A percentile compares a stretch with the other conserved stretches of the same genome.
phyloP scores from a whole-genome alignment of 2,888 invertebrate genomes.

The Belgica antarctica region DNA sequence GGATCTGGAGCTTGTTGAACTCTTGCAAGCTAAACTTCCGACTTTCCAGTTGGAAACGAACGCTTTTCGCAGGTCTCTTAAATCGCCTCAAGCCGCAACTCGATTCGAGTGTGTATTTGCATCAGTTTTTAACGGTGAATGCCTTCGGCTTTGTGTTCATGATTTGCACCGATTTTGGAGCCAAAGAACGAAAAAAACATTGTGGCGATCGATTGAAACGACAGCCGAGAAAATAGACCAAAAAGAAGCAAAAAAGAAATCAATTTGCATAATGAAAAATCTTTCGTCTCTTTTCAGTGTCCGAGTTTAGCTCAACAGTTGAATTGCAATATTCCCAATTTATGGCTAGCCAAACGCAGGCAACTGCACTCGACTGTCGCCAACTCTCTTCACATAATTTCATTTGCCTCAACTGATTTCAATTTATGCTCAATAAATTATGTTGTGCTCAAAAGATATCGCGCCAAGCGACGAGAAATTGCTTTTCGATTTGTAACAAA shows the following conservation, averaged over 20 bases:
- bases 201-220: background rate
- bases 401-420: slow-evolving; percentile 15
- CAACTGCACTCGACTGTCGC: background rate
- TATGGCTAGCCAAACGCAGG: background rate
- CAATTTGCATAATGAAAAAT: slow-evolving; percentile 7
- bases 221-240: background rate
- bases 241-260: background rate
- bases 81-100: background rate
- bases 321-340: background rate
- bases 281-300: too few species aligned
- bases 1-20: background rate
- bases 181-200: too few species aligned
- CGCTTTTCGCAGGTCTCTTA: background rate
- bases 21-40: background rate
- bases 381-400: slow-evolving; percentile 14
- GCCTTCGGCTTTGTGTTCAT: background rate
- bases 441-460: background rate
- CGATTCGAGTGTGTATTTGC: background rate
- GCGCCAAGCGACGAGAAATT: background rate
- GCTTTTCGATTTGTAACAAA: slow-evolving; percentile 16
- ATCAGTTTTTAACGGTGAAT: background rate
- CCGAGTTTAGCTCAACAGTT: background rate
- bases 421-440: slow-evolving; percentile 21
- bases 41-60: background rate
- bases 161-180: background rate